phyloP scores from a whole-genome alignment of 2,797 vertebrate genomes.

The Buphagus erythrorhynchus region DNA sequence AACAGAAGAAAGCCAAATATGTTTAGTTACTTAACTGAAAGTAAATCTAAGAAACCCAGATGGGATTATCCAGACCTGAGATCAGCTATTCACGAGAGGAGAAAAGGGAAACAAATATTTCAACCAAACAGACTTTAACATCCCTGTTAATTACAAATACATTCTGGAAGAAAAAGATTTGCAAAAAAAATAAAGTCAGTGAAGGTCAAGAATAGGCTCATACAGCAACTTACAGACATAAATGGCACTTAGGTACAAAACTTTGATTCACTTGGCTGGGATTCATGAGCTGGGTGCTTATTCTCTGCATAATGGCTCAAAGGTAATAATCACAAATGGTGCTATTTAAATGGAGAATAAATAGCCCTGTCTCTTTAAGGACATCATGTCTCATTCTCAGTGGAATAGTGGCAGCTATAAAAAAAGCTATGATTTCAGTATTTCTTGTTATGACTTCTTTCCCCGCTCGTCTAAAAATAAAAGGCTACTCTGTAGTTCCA shows the following conservation, averaged over 20 bases:
- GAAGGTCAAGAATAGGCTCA: constrained; percentile 41
- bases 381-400: background rate
- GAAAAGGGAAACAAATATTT: background rate
- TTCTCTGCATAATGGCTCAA: background rate
- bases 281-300: constrained; percentile 41
- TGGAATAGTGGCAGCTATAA: constrained; percentile 61
- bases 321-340: constrained; percentile 50
- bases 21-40: background rate
- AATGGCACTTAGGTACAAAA: constrained; percentile 25
- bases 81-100: background rate
- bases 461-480: constrained; percentile 41
- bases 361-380: constrained; percentile 60
- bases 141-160: background rate
- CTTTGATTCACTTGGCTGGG: constrained; percentile 37
- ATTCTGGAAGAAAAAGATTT: background rate
- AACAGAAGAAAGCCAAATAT: background rate
- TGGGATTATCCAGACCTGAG: background rate
- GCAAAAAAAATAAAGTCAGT: constrained; percentile 3
- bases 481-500: constrained; percentile 52
- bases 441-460: constrained; percentile 62
- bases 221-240: constrained; percentile 1
- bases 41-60: background rate
- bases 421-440: constrained; percentile 63
- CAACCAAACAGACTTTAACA: background rate
- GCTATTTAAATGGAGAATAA: constrained; percentile 64